Evolutionary conservation across 2,888 invertebrate genomes (phyloP).

Genomic region (Diarsia brunnea): DNA sequence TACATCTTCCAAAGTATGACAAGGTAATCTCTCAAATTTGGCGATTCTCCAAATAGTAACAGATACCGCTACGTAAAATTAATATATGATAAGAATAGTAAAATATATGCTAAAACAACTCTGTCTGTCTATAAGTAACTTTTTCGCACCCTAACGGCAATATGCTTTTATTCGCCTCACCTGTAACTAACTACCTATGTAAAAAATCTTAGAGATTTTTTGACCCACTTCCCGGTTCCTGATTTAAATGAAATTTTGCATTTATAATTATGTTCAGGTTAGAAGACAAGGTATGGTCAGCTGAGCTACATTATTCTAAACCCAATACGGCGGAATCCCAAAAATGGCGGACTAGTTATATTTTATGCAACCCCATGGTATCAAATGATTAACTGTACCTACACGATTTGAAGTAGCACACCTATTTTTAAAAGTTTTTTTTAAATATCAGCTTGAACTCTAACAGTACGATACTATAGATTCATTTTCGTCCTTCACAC

Average conservation of each 20-base stretch:
- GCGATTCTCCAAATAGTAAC: conserved; percentile 9
- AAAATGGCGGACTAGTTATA: neutral
- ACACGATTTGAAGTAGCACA: neutral
- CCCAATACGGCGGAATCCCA: neutral
- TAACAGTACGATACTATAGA: neutral
- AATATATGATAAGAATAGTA: neutral
- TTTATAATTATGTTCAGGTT: neutral
- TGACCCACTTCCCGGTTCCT: neutral
- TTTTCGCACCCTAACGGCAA: neutral
- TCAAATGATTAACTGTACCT: too few species aligned
- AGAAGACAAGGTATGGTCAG: neutral
- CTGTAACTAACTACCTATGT: neutral
- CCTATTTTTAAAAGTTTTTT: neutral
- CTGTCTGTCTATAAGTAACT: neutral
- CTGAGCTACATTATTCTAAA: neutral
- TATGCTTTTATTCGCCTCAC: too few species aligned
- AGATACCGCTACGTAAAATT: conserved; percentile 34
- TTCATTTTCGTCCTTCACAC: neutral
- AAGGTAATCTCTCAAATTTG: conserved; percentile 10
- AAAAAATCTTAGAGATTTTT: too few species aligned
- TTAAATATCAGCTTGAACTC: neutral
- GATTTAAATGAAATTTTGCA: neutral
- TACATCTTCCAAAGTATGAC: conserved; percentile 3
- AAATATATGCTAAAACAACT: neutral
- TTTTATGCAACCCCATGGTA: neutral